phyloP scores from a whole-genome alignment of 2,888 invertebrate genomes.

The Eupithecia subumbrata region DNA sequence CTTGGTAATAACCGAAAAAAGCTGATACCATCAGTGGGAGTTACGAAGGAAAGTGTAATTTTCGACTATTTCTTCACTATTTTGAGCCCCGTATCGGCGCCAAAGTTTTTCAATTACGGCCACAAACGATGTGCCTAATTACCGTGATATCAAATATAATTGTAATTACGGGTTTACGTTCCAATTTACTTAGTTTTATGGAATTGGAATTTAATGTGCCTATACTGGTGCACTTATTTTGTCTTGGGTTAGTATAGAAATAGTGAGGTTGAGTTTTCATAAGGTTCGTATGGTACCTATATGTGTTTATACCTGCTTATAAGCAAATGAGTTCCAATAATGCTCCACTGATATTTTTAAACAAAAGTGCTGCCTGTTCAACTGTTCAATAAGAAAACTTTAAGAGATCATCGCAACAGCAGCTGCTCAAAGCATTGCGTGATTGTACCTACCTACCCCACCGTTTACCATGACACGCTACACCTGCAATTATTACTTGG shows the following conservation, averaged over 20 bases:
- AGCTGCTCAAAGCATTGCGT: conserved; percentile 52
- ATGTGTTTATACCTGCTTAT: too few relatives aligned
- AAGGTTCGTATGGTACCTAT: not conserved
- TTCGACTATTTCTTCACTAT: conserved; percentile 63
- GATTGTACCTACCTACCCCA: conserved; percentile 55
- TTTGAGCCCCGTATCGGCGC: conserved; percentile 62
- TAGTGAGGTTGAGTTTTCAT: not conserved
- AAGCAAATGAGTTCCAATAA: too few relatives aligned
- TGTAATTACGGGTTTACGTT: conserved; percentile 57
- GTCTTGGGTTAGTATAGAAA: not conserved
- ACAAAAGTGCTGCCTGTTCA: not conserved
- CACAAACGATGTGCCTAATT: conserved; percentile 59
- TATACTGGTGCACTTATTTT: not conserved
- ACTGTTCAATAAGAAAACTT: not conserved
- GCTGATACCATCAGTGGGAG: conserved; percentile 71
- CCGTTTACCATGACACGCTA: conserved; percentile 62
- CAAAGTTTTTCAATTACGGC: conserved; percentile 81
- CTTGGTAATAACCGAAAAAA: conserved; percentile 67
- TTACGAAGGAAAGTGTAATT: conserved; percentile 74
- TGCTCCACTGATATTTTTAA: not conserved
- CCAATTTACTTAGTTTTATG: conserved; percentile 38
- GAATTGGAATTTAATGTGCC: conserved; percentile 60
- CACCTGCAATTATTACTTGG: conserved; percentile 71
- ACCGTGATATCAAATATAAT: conserved; percentile 61
- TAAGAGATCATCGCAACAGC: conserved; percentile 18